Percentiles rank a stretch among this genome's conserved stretches.
phyloP scores from a whole-genome alignment of 2,797 vertebrate genomes.

The Liasis olivaceus region DNA sequence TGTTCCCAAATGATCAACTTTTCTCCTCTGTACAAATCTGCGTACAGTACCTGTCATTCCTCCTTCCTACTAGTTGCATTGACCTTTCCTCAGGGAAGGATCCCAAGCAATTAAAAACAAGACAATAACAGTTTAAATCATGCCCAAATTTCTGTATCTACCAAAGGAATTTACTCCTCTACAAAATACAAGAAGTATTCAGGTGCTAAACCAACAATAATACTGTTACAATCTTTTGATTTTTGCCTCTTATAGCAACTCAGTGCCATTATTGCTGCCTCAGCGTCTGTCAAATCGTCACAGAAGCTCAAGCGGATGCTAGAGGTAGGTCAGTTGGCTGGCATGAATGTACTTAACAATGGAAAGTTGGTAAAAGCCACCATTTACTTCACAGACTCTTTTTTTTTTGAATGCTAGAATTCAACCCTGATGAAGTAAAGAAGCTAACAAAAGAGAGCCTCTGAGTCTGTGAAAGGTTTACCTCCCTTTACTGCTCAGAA shows the following conservation, averaged over 20 bases:
- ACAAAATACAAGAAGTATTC: background rate
- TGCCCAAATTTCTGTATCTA: background rate
- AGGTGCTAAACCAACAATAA: background rate
- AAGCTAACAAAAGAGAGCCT: background rate
- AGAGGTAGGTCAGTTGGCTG: constrained; percentile 77
- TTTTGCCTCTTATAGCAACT: constrained; percentile 80
- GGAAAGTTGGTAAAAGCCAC: background rate
- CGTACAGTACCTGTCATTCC: background rate
- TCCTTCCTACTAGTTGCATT: background rate
- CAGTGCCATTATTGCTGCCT: constrained; percentile 92
- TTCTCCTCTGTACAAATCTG: background rate
- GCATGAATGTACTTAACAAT: background rate
- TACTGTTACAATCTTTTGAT: background rate
- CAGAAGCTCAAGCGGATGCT: constrained; percentile 93
- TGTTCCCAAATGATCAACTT: background rate
- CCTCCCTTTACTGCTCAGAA: background rate
- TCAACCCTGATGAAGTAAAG: background rate
- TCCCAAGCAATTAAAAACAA: too few species aligned
- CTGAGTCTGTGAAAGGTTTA: background rate
- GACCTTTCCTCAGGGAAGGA: background rate
- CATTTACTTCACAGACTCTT: background rate
- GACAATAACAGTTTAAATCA: background rate
- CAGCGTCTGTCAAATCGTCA: constrained; percentile 91
- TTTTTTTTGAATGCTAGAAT: background rate
- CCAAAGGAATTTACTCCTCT: background rate